Conservation (phyloP, 1,140 invertebrate genomes). For the Aphis gossypii region DNA sequence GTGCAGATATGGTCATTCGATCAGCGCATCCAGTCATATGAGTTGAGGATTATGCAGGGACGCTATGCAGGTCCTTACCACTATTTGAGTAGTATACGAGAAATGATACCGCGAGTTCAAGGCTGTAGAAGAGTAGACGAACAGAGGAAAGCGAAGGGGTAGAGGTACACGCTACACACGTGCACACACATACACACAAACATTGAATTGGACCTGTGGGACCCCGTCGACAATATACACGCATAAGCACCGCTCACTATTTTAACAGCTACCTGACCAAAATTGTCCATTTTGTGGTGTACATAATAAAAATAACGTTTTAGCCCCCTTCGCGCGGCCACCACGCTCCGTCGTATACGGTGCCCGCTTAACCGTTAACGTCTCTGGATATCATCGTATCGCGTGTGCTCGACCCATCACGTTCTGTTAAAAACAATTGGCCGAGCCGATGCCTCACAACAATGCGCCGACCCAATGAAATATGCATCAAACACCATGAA, state of each 20-base stretch:
- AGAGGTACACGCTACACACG: not conserved
- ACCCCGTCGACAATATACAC: conserved; percentile 38
- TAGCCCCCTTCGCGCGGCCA: not conserved
- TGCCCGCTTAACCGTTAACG: not conserved
- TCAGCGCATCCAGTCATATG: not conserved
- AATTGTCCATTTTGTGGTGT: conserved; percentile 40
- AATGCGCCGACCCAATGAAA: not conserved
- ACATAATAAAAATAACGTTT: conserved; percentile 50
- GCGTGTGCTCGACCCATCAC: not conserved
- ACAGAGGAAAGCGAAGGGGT: not conserved
- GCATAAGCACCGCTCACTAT: conserved; percentile 26
- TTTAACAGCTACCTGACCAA: conserved; percentile 47
- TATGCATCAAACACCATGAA: not conserved
- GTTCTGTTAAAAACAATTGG: conserved; percentile 26
- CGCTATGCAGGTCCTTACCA: not conserved
- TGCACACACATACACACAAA: not conserved
- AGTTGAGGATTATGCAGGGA: not conserved
- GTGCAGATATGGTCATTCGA: not conserved
- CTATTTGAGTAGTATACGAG: conserved; percentile 26
- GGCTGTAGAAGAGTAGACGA: not conserved
- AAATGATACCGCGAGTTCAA: not conserved
- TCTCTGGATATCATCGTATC: not conserved
- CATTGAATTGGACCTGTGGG: conserved; percentile 40
- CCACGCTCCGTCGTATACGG: not conserved
- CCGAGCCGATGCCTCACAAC: not conserved